A percentile compares a stretch with the other conserved stretches of the same genome.
These are phyloP conservation scores for Halyomorpha halys DNA, from an alignment of 1,140 invertebrate genomes.

Conservation along the genomic window DNA sequence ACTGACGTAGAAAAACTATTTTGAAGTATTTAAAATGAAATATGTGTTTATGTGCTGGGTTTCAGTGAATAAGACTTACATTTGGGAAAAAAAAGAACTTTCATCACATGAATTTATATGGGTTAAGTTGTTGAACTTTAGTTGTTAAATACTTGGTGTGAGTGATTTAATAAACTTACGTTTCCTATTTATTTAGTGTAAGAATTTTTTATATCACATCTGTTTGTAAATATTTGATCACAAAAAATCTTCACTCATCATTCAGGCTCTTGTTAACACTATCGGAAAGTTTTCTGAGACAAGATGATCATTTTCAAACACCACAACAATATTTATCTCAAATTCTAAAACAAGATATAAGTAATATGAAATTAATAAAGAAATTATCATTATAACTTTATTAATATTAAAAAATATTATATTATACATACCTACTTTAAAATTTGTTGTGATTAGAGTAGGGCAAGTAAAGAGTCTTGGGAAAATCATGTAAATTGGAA, in stretches of 20 bases:
- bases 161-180: too few relatives aligned
- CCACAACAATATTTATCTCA: constrained; percentile 86
- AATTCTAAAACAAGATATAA: constrained; percentile 69
- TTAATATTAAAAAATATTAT: constrained; percentile 15
- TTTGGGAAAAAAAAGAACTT: background rate
- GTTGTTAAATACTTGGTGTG: too few relatives aligned
- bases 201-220: background rate
- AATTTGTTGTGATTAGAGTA: constrained; percentile 79
- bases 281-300: constrained; percentile 96
- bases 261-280: constrained; percentile 50
- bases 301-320: constrained; percentile 87
- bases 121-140: too few relatives aligned
- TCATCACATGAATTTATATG: too few relatives aligned
- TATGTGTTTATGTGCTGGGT: too few relatives aligned
- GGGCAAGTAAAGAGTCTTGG: constrained; percentile 92
- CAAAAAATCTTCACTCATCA: background rate
- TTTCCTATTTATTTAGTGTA: constrained; percentile 1
- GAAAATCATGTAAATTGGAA: constrained; percentile 93
- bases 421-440: constrained; percentile 76
- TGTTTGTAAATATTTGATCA: background rate
- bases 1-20: background rate
- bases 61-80: too few relatives aligned
- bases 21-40: too few relatives aligned
- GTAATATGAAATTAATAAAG: constrained; percentile 18
- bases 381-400: background rate